Conservation (phyloP, 2,797 vertebrate genomes). For the Thamnophis elegans region DNA sequence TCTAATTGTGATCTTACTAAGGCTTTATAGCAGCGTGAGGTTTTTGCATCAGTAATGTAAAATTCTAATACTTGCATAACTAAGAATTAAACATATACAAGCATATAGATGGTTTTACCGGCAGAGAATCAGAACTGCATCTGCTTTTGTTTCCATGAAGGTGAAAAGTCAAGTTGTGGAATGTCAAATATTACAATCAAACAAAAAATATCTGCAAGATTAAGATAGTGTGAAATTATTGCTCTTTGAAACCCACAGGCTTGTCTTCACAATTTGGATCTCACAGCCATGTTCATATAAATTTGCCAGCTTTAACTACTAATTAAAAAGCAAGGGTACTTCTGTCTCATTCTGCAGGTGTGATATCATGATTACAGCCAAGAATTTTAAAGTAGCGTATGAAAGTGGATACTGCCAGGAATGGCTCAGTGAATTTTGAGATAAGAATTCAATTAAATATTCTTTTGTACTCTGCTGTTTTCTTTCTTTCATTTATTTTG, state of each 20-base stretch:
- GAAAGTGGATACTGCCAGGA: background rate
- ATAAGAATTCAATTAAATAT: conserved; percentile 26
- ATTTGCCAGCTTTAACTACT: background rate
- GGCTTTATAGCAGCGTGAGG: background rate
- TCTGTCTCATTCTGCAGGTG: background rate
- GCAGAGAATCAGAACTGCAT: background rate
- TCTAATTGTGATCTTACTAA: background rate
- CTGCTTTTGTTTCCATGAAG: background rate
- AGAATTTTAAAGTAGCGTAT: background rate
- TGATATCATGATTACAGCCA: background rate
- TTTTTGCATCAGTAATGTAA: background rate
- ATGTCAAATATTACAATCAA: too few relatives aligned
- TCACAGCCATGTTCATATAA: background rate
- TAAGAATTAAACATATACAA: background rate
- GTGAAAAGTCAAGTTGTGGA: background rate
- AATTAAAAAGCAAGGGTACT: background rate
- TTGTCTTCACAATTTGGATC: background rate
- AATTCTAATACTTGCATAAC: background rate
- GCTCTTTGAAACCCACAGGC: background rate
- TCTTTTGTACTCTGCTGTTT: background rate
- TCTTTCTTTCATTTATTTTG: background rate
- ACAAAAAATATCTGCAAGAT: background rate
- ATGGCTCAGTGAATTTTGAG: background rate
- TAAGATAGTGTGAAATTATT: background rate
- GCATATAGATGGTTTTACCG: too few relatives aligned